Conservation (phyloP, 2,797 vertebrate genomes). For the Bovichtus variegatus region DNA sequence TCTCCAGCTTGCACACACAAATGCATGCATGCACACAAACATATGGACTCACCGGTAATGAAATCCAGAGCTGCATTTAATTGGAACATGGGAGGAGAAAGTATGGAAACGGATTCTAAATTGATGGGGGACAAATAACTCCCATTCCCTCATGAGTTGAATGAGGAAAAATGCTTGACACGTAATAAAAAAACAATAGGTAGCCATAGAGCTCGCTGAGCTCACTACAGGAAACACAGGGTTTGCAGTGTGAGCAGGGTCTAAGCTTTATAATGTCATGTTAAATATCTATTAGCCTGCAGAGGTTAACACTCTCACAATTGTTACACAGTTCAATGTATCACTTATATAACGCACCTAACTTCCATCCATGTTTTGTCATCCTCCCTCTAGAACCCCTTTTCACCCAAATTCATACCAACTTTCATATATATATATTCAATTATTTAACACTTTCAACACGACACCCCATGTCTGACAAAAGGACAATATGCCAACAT, state of each 20-base stretch:
- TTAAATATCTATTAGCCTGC: constrained; percentile 62
- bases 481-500: constrained; percentile 62
- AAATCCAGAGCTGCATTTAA: constrained; percentile 63
- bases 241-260: constrained; percentile 57
- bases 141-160: constrained; percentile 59
- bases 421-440: constrained; percentile 39
- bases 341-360: constrained; percentile 23
- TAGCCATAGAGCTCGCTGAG: constrained; percentile 67
- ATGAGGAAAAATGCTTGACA: constrained; percentile 79
- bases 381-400: neutral
- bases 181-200: constrained; percentile 81
- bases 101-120: constrained; percentile 43
- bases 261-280: constrained; percentile 50
- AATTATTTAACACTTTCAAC: constrained; percentile 74
- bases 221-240: constrained; percentile 69
- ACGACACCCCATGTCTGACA: constrained; percentile 34
- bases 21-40: constrained; percentile 16
- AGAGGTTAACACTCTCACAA: constrained; percentile 64
- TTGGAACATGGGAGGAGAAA: constrained; percentile 36
- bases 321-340: constrained; percentile 43
- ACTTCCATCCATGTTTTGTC: constrained; percentile 9
- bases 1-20: constrained; percentile 22
- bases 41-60: constrained; percentile 44
- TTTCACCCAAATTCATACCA: neutral
- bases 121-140: constrained; percentile 66